phyloP scores from a whole-genome alignment of 2,888 invertebrate species.

The Andrena fulva region DNA sequence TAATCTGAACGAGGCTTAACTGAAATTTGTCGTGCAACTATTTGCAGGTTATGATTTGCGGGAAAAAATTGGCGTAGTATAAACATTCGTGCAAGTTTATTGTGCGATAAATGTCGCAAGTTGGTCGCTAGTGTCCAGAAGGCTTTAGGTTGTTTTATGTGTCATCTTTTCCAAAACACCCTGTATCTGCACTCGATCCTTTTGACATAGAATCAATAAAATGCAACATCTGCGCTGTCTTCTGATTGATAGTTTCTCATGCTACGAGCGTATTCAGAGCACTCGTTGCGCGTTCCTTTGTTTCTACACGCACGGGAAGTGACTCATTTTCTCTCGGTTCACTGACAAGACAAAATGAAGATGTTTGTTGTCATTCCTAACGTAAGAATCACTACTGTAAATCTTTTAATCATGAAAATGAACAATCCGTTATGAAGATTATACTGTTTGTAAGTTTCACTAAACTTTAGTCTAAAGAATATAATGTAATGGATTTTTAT shows the following conservation, averaged over 20 bases:
- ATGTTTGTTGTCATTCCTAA: constrained; percentile 6
- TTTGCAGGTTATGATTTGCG: no score
- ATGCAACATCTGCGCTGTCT: neutral
- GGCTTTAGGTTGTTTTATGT: no score
- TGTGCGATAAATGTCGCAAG: no score
- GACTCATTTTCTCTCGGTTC: constrained; percentile 55
- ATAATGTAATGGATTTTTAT: no score
- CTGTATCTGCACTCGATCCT: no score
- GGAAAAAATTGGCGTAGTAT: no score
- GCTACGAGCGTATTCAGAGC: constrained; percentile 12
- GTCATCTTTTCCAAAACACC: no score
- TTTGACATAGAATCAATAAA: neutral
- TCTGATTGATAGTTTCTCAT: constrained; percentile 11
- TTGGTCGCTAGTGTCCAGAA: no score
- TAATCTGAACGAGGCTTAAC: no score
- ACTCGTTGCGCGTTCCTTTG: constrained; percentile 46
- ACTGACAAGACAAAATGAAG: constrained; percentile 36
- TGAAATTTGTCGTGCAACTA: no score
- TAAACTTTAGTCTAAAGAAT: neutral
- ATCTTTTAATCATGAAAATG: neutral
- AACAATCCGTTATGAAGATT: neutral
- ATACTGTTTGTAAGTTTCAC: neutral
- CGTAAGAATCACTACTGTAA: constrained; percentile 12
- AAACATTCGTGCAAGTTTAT: no score
- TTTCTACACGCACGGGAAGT: constrained; percentile 50